Percentiles rank a stretch among this genome's conserved stretches.
Conservation (phyloP, 1,140 invertebrate species). For the Euborellia annulipes region DNA sequence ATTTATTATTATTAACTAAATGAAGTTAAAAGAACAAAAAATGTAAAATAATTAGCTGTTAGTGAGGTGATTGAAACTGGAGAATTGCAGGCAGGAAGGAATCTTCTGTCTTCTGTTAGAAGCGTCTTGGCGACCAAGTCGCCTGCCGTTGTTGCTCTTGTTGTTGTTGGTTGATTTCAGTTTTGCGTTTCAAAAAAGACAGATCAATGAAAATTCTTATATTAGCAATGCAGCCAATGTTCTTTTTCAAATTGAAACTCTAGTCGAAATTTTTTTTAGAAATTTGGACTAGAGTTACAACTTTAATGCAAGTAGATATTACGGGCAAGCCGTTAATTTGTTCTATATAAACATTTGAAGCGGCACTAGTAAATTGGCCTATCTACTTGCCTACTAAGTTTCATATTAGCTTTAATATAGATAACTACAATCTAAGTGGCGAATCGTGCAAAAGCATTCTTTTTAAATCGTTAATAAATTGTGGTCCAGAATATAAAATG, state of each 20-base stretch:
- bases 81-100: too few relatives aligned
- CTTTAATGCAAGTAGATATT: not conserved
- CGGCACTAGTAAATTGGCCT: too few relatives aligned
- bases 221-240: conserved; percentile 38
- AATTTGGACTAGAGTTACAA: not conserved
- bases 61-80: too few relatives aligned
- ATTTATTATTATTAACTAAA: too few relatives aligned
- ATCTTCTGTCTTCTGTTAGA: not conserved
- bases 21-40: too few relatives aligned
- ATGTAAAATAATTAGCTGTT: too few relatives aligned
- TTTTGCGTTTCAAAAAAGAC: conserved; percentile 66
- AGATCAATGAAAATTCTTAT: conserved; percentile 55
- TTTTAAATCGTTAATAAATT: too few relatives aligned
- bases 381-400: too few relatives aligned
- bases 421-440: too few relatives aligned
- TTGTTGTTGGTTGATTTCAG: conserved; percentile 39
- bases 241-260: conserved; percentile 11
- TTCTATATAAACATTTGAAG: not conserved
- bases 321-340: conserved; percentile 2
- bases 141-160: conserved; percentile 26
- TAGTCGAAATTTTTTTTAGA: conserved; percentile 10
- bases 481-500: too few relatives aligned
- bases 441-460: too few relatives aligned
- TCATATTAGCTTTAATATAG: too few relatives aligned
- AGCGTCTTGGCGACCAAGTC: not conserved